phyloP scores from a whole-genome alignment of 2,888 invertebrate genomes.

The Dryomyza anilis region DNA sequence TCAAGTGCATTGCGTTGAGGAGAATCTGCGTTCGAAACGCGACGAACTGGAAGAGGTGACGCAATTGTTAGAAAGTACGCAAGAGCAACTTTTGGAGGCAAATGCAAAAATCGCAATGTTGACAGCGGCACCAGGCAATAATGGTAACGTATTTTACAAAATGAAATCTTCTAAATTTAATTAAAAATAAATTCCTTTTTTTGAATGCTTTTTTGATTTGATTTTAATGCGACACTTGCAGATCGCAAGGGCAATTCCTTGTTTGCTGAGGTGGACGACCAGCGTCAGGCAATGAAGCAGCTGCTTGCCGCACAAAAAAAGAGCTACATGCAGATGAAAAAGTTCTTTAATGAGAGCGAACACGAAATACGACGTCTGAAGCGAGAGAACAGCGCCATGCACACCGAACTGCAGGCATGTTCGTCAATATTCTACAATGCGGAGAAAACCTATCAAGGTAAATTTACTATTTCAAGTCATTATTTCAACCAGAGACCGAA shows the following conservation, averaged over 20 bases:
- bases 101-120: constrained; percentile 53
- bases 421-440: constrained; percentile 57
- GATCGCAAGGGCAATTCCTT: constrained; percentile 70
- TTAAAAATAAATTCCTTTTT: neutral
- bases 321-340: constrained; percentile 63
- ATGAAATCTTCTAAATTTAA: too few species aligned
- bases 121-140: constrained; percentile 46
- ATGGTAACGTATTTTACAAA: constrained; percentile 43
- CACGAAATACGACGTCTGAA: constrained; percentile 57
- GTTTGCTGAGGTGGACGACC: constrained; percentile 71
- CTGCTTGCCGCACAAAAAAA: constrained; percentile 67
- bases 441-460: constrained; percentile 57
- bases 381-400: constrained; percentile 58
- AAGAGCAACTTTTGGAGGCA: constrained; percentile 56
- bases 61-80: constrained; percentile 53
- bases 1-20: constrained; percentile 53
- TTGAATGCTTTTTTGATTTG: too few species aligned
- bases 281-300: constrained; percentile 69
- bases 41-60: constrained; percentile 56
- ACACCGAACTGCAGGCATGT: constrained; percentile 56
- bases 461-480: too few species aligned
- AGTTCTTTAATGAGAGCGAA: constrained; percentile 54
- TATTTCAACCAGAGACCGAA: too few species aligned
- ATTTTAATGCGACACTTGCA: constrained; percentile 42
- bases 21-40: constrained; percentile 56